Evolutionary conservation across 1,140 invertebrate species (phyloP).

Genomic region (Aphelenchoides fujianensis): DNA sequence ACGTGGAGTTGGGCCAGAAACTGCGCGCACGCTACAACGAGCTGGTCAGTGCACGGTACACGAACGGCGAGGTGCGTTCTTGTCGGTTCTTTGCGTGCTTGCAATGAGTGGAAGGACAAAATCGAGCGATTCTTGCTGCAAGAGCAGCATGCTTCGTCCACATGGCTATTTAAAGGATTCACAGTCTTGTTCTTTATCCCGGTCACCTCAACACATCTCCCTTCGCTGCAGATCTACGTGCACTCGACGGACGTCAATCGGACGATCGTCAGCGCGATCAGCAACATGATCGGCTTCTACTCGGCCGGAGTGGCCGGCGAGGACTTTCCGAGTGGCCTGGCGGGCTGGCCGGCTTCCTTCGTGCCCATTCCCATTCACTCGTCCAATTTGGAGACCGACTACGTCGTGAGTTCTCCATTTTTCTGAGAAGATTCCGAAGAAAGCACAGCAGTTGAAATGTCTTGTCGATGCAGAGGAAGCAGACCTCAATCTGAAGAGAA

Average conservation of each 20-base stretch:
- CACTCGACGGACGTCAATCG: conserved; percentile 26
- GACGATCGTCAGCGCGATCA: conserved; percentile 21
- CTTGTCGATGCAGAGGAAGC: too few relatives aligned
- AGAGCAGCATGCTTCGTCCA: too few relatives aligned
- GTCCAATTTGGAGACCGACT: background rate
- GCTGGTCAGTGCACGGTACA: conserved; percentile 28
- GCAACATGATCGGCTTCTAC: conserved; percentile 28
- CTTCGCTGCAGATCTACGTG: conserved; percentile 26
- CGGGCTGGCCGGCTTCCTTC: conserved; percentile 22
- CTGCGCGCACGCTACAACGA: conserved; percentile 29
- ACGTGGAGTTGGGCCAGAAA: conserved; percentile 34
- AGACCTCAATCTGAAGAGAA: background rate
- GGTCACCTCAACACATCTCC: too few relatives aligned
- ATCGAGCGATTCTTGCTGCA: too few relatives aligned
- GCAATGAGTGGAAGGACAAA: too few relatives aligned
- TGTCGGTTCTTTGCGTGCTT: too few relatives aligned
- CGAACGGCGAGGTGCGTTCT: conserved; percentile 21
- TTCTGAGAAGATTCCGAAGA: too few relatives aligned
- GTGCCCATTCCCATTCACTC: conserved; percentile 27
- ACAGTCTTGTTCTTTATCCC: background rate
- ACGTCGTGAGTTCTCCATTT: conserved; percentile 1
- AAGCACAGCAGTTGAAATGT: too few relatives aligned
- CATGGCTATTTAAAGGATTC: background rate
- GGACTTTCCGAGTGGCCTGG: background rate
- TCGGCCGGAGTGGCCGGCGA: background rate